Evolutionary conservation across 2,888 invertebrate genomes (phyloP).

Genomic region (Fragum fragum): DNA sequence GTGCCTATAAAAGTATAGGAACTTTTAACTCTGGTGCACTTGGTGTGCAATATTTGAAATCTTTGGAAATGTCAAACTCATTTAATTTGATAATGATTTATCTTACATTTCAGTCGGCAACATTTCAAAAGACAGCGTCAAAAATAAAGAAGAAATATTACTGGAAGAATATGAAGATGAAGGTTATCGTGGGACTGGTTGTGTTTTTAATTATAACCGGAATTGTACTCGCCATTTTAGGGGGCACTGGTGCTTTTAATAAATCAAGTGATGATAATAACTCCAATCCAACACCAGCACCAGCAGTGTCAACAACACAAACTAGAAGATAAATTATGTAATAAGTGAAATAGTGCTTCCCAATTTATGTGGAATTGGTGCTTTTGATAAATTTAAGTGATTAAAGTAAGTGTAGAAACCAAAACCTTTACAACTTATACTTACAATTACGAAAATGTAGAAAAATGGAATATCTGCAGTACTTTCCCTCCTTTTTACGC

Average conservation of each 20-base stretch:
- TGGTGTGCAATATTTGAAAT: too few relatives aligned
- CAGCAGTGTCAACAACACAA: constrained; percentile 10
- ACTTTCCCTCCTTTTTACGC: too few relatives aligned
- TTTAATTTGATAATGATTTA: too few relatives aligned
- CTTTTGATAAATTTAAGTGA: too few relatives aligned
- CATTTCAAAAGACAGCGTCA: constrained; percentile 83
- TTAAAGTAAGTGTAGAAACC: too few relatives aligned
- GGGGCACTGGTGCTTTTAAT: constrained; percentile 81
- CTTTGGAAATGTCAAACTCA: too few relatives aligned
- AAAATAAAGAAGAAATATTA: constrained; percentile 84
- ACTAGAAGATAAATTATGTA: not conserved
- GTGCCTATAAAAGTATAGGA: not conserved
- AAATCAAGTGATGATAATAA: constrained; percentile 32
- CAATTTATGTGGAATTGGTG: too few relatives aligned
- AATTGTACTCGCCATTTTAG: constrained; percentile 83
- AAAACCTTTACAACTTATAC: too few relatives aligned
- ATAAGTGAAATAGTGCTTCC: not conserved
- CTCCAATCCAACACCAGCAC: constrained; percentile 39
- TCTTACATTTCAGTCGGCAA: constrained; percentile 77
- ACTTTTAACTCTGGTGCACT: not conserved
- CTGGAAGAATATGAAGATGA: constrained; percentile 87
- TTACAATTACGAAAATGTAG: too few relatives aligned
- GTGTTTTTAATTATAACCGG: constrained; percentile 80
- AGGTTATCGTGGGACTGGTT: constrained; percentile 81
- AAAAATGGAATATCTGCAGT: too few relatives aligned